phyloP scores from a whole-genome alignment of 2,113 vertebrate species.

The Microtus ochrogaster region DNA sequence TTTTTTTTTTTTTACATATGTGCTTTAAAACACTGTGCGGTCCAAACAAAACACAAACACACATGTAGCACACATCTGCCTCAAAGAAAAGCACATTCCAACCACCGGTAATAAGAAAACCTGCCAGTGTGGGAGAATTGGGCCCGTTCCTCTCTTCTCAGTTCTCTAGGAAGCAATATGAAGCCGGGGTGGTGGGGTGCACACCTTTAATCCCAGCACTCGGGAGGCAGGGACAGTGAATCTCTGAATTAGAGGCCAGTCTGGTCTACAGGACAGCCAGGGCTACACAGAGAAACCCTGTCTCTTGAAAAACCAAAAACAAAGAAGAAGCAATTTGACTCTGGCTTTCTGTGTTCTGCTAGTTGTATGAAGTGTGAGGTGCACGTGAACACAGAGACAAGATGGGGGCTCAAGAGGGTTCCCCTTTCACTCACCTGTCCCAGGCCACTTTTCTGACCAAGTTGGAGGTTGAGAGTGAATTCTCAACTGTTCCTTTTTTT shows the following conservation, averaged over 20 bases:
- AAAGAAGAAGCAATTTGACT: neutral
- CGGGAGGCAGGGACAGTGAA: neutral
- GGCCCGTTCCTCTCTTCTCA: neutral
- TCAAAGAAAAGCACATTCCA: constrained; percentile 18
- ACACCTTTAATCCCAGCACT: neutral
- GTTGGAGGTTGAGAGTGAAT: neutral
- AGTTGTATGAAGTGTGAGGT: neutral
- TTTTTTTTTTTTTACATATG: neutral
- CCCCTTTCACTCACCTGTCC: neutral
- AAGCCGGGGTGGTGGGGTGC: neutral
- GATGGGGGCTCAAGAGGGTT: neutral
- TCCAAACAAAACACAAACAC: constrained; percentile 56
- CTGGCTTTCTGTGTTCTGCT: neutral
- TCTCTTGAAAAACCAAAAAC: neutral
- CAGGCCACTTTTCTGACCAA: neutral
- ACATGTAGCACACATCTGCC: neutral
- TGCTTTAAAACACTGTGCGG: neutral
- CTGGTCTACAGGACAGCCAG: neutral
- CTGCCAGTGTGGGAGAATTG: neutral
- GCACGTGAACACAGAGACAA: rapidly evolving
- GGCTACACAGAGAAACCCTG: neutral
- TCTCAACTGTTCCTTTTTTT: neutral
- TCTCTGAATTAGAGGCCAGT: neutral
- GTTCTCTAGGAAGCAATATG: neutral
- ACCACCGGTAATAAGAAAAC: neutral